phyloP scores from a whole-genome alignment of 2,888 invertebrate genomes.

The Elmis aenea region DNA sequence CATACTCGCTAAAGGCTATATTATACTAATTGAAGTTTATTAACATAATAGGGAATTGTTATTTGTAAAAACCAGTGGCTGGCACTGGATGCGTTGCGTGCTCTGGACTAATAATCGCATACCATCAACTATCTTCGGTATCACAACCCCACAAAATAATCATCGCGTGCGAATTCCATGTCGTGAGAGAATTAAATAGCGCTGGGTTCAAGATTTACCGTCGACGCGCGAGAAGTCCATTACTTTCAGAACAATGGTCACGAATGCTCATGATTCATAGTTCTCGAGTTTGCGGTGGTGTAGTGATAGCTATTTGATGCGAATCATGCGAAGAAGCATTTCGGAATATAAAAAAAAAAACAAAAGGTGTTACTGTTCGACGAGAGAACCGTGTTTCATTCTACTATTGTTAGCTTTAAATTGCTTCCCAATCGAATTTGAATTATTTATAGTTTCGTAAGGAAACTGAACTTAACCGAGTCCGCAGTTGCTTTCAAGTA shows the following conservation, averaged over 20 bases:
- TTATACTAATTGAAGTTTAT: too few species aligned
- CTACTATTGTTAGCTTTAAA: too few species aligned
- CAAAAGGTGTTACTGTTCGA: too few species aligned
- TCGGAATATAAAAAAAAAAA: too few species aligned
- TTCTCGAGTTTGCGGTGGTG: constrained; percentile 23
- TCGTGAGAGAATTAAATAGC: constrained; percentile 41
- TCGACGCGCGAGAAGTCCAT: constrained; percentile 38
- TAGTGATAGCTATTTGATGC: constrained; percentile 28
- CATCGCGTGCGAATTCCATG: constrained; percentile 34
- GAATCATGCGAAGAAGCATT: constrained; percentile 9
- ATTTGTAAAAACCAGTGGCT: neutral
- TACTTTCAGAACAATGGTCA: constrained; percentile 41
- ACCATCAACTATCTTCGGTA: constrained; percentile 15
- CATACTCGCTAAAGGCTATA: too few species aligned
- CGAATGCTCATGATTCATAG: constrained; percentile 39
- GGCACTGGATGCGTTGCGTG: neutral
- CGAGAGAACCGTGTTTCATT: too few species aligned
- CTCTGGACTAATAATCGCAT: neutral
- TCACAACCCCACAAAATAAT: constrained; percentile 31
- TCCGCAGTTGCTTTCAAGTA: too few species aligned
- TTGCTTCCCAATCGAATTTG: too few species aligned
- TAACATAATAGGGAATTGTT: too few species aligned
- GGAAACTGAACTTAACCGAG: too few species aligned
- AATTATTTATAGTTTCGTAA: too few species aligned
- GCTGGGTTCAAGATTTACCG: constrained; percentile 37